Conservation (phyloP, 2,888 invertebrate species). For the Heterodera filipjevi region DNA sequence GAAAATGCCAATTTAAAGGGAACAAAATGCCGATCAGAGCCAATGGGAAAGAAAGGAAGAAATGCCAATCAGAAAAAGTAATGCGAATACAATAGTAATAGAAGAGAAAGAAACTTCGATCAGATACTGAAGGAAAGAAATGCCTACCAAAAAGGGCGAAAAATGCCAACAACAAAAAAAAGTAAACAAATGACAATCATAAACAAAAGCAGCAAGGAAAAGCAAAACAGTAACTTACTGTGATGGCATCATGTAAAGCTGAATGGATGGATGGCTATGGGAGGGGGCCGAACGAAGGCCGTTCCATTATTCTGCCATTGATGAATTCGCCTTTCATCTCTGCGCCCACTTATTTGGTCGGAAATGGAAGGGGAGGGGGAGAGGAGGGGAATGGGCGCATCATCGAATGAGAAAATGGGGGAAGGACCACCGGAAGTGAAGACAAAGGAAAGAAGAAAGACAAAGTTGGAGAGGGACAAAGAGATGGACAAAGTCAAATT, state of each 20-base stretch:
- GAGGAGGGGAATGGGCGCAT: background rate
- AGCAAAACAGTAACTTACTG: background rate
- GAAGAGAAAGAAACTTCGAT: background rate
- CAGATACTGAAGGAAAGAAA: background rate
- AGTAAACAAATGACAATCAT: background rate
- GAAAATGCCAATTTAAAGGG: background rate
- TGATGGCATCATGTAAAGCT: background rate
- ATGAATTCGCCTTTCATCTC: background rate
- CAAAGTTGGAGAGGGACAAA: background rate
- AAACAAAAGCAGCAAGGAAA: background rate
- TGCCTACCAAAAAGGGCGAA: background rate
- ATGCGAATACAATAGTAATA: background rate
- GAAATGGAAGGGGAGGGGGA: background rate
- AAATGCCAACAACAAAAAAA: background rate
- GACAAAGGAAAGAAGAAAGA: background rate
- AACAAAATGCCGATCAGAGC: background rate
- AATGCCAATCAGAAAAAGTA: background rate
- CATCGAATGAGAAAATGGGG: background rate
- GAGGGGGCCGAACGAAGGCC: background rate
- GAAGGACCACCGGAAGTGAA: background rate
- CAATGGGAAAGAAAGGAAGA: background rate
- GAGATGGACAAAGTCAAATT: background rate
- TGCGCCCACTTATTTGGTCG: constrained; percentile 1
- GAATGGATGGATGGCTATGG: background rate
- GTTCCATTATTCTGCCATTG: background rate